These are phyloP conservation scores for Barypeithes pellucidus DNA, from an alignment of 2,888 invertebrate genomes.

Conservation along the genomic window DNA sequence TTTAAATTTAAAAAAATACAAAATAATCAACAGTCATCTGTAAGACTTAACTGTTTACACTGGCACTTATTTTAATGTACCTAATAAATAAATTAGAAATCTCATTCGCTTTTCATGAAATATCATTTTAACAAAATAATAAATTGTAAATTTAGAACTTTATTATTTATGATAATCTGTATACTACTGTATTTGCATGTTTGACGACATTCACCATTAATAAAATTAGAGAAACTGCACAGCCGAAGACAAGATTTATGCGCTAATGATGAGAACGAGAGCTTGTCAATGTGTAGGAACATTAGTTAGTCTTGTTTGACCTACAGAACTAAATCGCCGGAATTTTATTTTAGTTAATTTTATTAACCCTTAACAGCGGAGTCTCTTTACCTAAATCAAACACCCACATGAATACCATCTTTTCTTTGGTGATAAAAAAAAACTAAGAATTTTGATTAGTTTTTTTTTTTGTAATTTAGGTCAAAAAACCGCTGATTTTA, in stretches of 20 bases:
- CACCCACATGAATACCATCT: no score
- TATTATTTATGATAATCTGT: conserved; percentile 32
- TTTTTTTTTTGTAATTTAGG: no score
- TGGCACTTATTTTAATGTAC: not conserved
- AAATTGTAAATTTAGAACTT: conserved; percentile 13
- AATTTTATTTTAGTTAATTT: not conserved
- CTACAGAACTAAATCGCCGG: not conserved
- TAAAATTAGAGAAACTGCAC: conserved; percentile 41
- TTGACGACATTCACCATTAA: conserved; percentile 47
- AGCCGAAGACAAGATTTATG: conserved; percentile 27
- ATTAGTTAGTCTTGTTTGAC: not conserved
- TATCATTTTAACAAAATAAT: conserved; percentile 5
- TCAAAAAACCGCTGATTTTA: no score
- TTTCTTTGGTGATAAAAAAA: no score
- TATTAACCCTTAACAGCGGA: not conserved
- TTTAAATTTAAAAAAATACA: no score
- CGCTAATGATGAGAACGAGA: not conserved
- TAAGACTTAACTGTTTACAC: no score
- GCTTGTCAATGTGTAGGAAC: not conserved
- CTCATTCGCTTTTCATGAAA: not conserved
- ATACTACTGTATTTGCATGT: conserved; percentile 43
- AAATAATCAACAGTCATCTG: no score
- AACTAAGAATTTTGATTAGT: no score
- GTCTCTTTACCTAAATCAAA: no score
- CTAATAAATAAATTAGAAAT: conserved; percentile 5